Conservation (phyloP, 2,797 vertebrate species). For the Poeciliopsis paucimaculata region DNA sequence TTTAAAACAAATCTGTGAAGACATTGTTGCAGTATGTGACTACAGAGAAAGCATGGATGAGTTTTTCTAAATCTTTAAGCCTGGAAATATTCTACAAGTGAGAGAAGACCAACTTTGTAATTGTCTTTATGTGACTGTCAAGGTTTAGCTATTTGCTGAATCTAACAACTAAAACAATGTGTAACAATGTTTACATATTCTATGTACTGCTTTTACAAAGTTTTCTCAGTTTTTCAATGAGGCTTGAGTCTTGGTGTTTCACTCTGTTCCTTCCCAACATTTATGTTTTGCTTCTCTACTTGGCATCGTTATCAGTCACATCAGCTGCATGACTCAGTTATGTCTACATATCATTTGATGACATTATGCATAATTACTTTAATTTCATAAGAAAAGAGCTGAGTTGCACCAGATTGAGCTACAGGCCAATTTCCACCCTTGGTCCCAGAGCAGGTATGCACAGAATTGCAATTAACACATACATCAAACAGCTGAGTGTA, state of each 20-base stretch:
- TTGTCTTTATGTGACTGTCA: too few relatives aligned
- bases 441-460: constrained; percentile 3
- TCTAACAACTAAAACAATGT: neutral
- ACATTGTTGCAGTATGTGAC: too few relatives aligned
- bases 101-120: too few relatives aligned
- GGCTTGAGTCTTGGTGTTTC: neutral
- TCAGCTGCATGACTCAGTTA: constrained; percentile 5
- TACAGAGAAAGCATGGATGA: too few relatives aligned
- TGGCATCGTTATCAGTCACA: neutral
- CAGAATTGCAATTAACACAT: constrained; percentile 1
- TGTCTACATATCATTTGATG: constrained; percentile 3
- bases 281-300: neutral
- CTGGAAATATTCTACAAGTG: too few relatives aligned
- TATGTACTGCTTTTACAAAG: neutral
- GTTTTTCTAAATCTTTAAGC: too few relatives aligned
- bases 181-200: neutral
- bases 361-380: neutral
- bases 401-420: neutral
- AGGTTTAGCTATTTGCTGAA: too few relatives aligned
- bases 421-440: neutral
- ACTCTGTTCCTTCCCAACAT: neutral
- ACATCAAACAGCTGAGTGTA: neutral
- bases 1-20: too few relatives aligned
- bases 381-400: neutral
- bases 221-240: neutral